Conservation (phyloP, 1,140 invertebrate genomes). For the Drosophila pseudoobscura region DNA sequence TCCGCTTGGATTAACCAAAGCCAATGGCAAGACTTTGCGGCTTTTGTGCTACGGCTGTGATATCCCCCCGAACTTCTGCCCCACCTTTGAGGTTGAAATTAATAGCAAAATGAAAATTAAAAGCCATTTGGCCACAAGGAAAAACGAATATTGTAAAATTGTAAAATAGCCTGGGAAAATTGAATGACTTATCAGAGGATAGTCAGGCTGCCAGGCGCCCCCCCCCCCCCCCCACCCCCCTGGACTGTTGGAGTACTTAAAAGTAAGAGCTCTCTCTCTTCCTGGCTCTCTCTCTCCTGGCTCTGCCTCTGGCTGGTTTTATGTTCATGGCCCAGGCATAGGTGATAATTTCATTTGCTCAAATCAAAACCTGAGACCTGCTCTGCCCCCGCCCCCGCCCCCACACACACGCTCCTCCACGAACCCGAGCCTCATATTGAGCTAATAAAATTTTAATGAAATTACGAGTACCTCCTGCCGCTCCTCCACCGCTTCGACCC, state of each 20-base stretch:
- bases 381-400: not conserved
- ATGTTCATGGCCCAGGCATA: slow-evolving; percentile 62
- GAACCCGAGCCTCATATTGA: slow-evolving; percentile 52
- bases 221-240: too few relatives aligned
- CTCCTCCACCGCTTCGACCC: slow-evolving; percentile 44
- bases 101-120: slow-evolving; percentile 78
- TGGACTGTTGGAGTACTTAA: slow-evolving; percentile 7
- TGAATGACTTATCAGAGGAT: slow-evolving; percentile 5
- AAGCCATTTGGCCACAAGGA: slow-evolving; percentile 22
- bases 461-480: slow-evolving; percentile 53
- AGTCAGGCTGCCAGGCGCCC: not conserved
- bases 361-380: slow-evolving; percentile 49
- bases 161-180: slow-evolving; percentile 17
- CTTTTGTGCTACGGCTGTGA: slow-evolving; percentile 70
- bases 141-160: slow-evolving; percentile 31
- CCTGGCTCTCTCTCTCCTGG: too few relatives aligned
- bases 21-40: slow-evolving; percentile 66
- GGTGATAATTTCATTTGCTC: slow-evolving; percentile 79
- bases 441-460: slow-evolving; percentile 82
- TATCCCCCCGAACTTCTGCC: slow-evolving; percentile 14
- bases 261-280: slow-evolving; percentile 15
- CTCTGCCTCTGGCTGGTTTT: slow-evolving; percentile 19
- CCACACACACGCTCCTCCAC: slow-evolving; percentile 3
- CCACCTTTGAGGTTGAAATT: slow-evolving; percentile 72
- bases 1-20: slow-evolving; percentile 65